Evolutionary conservation across 2,888 invertebrate genomes (phyloP).

Genomic region (Heliconius aoede): DNA sequence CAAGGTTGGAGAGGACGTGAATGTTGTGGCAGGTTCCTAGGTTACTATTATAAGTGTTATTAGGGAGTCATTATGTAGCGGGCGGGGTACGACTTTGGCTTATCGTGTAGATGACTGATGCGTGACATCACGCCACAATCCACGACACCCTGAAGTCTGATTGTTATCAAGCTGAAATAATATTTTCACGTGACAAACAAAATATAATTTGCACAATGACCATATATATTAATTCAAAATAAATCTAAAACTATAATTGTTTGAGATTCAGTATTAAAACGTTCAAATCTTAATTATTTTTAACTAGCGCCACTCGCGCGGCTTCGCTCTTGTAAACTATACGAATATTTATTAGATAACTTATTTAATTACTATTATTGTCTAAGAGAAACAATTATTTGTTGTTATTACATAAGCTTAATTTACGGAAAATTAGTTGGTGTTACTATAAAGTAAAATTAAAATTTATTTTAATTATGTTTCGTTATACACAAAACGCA

Average conservation of each 20-base stretch:
- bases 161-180: constrained; percentile 71
- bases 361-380: no score
- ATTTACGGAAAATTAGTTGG: background rate
- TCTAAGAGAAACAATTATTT: no score
- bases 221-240: constrained; percentile 28
- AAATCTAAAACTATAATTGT: background rate
- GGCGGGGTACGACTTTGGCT: constrained; percentile 50
- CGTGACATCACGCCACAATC: constrained; percentile 67
- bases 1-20: constrained; percentile 46
- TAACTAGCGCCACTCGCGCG: no score
- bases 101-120: constrained; percentile 49
- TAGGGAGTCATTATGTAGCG: constrained; percentile 52
- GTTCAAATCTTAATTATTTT: background rate
- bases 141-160: constrained; percentile 59
- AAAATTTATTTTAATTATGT: background rate
- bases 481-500: constrained; percentile 31
- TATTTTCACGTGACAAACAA: constrained; percentile 57
- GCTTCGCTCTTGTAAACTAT: no score
- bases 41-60: constrained; percentile 49
- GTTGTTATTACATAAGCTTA: no score
- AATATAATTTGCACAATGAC: constrained; percentile 56
- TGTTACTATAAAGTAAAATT: background rate
- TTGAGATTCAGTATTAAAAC: background rate
- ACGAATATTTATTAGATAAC: no score
- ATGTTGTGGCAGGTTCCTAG: constrained; percentile 46